Evolutionary conservation across 2,797 vertebrate species (phyloP).

Genomic region (Rhinogobio ventralis): DNA sequence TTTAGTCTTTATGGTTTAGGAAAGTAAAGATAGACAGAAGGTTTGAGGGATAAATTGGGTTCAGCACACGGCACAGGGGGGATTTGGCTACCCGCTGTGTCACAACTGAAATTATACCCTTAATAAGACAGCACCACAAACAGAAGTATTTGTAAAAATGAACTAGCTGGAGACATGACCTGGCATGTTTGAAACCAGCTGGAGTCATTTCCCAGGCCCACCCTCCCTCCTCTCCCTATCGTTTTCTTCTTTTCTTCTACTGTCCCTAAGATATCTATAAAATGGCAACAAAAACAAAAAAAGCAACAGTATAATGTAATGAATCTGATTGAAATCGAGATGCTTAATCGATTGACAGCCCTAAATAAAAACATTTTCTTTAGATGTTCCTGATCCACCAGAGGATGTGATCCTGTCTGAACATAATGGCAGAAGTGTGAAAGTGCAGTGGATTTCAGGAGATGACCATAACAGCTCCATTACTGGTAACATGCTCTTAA

Average conservation of each 20-base stretch:
- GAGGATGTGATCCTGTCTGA: slow-evolving; percentile 85
- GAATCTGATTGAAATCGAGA: slow-evolving; percentile 18
- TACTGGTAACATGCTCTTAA: slow-evolving; percentile 79
- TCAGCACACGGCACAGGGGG: background rate
- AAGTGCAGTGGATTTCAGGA: slow-evolving; percentile 88
- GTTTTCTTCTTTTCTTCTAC: background rate
- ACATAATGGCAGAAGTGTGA: slow-evolving; percentile 83
- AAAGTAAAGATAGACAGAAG: background rate
- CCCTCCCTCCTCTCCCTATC: slow-evolving; percentile 29
- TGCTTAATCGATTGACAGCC: slow-evolving; percentile 10
- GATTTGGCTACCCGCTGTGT: background rate
- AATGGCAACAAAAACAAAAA: background rate
- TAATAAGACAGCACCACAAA: slow-evolving; percentile 9
- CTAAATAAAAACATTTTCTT: slow-evolving; percentile 54
- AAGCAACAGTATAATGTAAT: slow-evolving; percentile 5
- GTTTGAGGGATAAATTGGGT: background rate
- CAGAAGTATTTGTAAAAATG: background rate
- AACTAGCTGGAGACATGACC: background rate
- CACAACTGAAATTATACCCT: slow-evolving; percentile 3
- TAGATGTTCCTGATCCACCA: slow-evolving; percentile 91
- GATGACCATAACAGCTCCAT: slow-evolving; percentile 88
- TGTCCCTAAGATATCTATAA: background rate
- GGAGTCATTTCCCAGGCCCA: background rate
- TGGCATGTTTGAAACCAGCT: slow-evolving; percentile 30
- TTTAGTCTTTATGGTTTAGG: background rate